phyloP scores from a whole-genome alignment of 2,113 vertebrate genomes.

The Columbina picui region DNA sequence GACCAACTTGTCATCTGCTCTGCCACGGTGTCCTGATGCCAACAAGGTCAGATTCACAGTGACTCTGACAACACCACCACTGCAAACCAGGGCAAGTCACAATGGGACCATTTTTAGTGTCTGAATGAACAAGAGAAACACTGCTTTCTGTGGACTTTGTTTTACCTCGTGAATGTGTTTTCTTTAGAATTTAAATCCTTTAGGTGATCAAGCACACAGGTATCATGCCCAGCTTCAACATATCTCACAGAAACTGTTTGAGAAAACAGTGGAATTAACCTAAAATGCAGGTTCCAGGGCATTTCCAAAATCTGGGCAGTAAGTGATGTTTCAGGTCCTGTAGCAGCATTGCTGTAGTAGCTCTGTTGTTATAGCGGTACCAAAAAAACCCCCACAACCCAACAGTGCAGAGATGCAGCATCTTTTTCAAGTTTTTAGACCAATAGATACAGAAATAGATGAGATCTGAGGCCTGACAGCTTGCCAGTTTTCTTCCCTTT shows the following conservation, averaged over 20 bases:
- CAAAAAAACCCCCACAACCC: too few relatives aligned
- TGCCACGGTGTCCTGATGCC: not conserved
- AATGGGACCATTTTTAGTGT: accelerated
- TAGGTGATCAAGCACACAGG: accelerated
- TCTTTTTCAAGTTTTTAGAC: not conserved
- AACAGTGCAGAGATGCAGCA: not conserved
- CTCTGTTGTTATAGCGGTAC: not conserved
- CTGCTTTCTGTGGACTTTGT: not conserved
- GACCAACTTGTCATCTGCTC: not conserved
- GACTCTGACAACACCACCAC: not conserved
- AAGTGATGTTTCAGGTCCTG: not conserved
- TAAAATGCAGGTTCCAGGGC: not conserved
- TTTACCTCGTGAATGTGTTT: not conserved
- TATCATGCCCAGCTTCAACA: not conserved
- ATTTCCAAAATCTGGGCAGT: not conserved
- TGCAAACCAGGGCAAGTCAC: not conserved
- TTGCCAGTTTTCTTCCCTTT: not conserved
- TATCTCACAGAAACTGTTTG: not conserved
- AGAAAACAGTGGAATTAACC: not conserved
- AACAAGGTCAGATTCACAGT: not conserved
- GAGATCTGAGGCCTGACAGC: not conserved
- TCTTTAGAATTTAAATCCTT: not conserved
- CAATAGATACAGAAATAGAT: not conserved
- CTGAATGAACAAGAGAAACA: not conserved
- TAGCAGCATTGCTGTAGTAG: not conserved